Percentiles rank a stretch among this genome's conserved stretches.
phyloP scores from a whole-genome alignment of 1,140 invertebrate genomes.

The Penaeus japonicus region DNA sequence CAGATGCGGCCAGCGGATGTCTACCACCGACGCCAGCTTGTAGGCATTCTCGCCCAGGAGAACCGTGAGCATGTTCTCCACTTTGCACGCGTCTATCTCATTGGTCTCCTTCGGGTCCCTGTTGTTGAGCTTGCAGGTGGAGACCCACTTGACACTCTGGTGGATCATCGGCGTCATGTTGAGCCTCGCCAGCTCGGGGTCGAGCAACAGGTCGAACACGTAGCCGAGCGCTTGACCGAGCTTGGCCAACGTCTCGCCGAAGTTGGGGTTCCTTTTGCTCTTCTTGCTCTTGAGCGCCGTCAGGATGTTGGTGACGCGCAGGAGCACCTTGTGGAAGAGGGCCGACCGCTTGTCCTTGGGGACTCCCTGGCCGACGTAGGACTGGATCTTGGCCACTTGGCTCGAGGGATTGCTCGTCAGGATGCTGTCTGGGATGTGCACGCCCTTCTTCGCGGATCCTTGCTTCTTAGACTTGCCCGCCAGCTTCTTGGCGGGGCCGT shows the following conservation, averaged over 20 bases:
- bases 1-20: conserved; percentile 50
- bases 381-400: too few species aligned
- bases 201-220: conserved; percentile 32
- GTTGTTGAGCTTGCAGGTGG: conserved; percentile 41
- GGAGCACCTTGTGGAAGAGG: conserved; percentile 21
- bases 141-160: conserved; percentile 50
- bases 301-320: background rate
- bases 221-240: conserved; percentile 42
- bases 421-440: too few species aligned
- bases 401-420: too few species aligned
- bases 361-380: too few species aligned
- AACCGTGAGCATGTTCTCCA: conserved; percentile 42
- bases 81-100: conserved; percentile 2
- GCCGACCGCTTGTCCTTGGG: conserved; percentile 3
- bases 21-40: conserved; percentile 7
- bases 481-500: background rate
- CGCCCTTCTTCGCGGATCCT: too few species aligned
- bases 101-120: conserved; percentile 36
- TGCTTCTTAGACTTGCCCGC: background rate
- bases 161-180: conserved; percentile 47
- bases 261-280: conserved; percentile 8
- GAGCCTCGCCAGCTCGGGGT: background rate
- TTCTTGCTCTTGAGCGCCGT: background rate
- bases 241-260: conserved; percentile 25
- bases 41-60: conserved; percentile 23